Percentiles rank a stretch among this genome's conserved stretches.
Conservation (phyloP, 2,113 vertebrate species). For the Aphyosemion australe region DNA sequence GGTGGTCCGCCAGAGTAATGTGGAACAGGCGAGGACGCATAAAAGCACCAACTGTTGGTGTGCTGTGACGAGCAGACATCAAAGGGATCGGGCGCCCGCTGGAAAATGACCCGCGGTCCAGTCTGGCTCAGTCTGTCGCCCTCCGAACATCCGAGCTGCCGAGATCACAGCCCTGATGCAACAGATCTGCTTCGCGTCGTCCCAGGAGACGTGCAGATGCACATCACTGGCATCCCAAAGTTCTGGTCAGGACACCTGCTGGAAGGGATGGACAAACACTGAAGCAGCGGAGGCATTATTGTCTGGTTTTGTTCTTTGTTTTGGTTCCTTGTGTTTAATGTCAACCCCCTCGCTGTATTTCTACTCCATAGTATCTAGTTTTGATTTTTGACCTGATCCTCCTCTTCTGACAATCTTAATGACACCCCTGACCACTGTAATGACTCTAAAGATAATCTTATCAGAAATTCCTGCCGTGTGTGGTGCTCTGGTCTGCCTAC, state of each 20-base stretch:
- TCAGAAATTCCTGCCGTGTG: too few relatives aligned
- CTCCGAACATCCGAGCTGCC: constrained; percentile 1
- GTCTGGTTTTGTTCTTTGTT: too few relatives aligned
- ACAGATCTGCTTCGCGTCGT: constrained; percentile 37
- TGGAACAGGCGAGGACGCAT: constrained; percentile 39
- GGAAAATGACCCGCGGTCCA: constrained; percentile 58
- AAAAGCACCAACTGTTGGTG: constrained; percentile 70
- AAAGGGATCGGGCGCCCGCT: constrained; percentile 45
- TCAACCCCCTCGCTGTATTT: too few relatives aligned
- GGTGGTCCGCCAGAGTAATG: constrained; percentile 67
- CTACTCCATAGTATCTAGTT: too few relatives aligned
- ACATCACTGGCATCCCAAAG: constrained; percentile 47
- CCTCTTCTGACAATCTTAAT: too few relatives aligned
- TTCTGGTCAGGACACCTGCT: constrained; percentile 42
- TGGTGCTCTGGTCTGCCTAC: too few relatives aligned
- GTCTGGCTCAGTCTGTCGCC: constrained; percentile 51
- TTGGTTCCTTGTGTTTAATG: too few relatives aligned
- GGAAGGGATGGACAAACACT: neutral
- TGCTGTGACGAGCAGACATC: constrained; percentile 60
- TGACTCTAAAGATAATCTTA: too few relatives aligned
- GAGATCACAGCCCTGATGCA: constrained; percentile 54
- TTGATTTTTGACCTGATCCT: too few relatives aligned
- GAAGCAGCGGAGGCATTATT: neutral
- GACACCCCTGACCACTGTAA: too few relatives aligned
- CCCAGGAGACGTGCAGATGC: constrained; percentile 38